Percentiles rank a stretch among this genome's conserved stretches.
Evolutionary conservation across 2,888 invertebrate species (phyloP).

Genomic region (Tipula unca): DNA sequence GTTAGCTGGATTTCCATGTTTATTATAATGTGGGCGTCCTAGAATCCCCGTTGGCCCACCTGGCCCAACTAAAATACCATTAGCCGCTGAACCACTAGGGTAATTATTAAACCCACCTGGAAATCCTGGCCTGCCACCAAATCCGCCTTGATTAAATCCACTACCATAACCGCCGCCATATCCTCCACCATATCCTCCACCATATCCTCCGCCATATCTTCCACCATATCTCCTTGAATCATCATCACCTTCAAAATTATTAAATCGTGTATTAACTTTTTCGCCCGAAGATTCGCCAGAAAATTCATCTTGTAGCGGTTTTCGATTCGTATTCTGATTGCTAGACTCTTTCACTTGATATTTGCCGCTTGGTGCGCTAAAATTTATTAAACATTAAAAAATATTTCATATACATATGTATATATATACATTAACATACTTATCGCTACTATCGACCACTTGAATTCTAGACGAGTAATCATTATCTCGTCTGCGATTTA

Average conservation of each 20-base stretch:
- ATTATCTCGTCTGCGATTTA: neutral
- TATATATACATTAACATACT: neutral
- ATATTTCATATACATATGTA: neutral
- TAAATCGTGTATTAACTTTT: constrained; percentile 28
- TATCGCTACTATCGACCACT: neutral
- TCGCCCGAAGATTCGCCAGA: constrained; percentile 24
- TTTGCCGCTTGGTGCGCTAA: neutral
- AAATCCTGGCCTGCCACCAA: neutral
- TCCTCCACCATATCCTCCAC: constrained; percentile 21
- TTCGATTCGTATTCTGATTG: neutral
- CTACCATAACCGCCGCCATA: constrained; percentile 23
- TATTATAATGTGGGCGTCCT: constrained; percentile 31
- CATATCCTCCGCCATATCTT: constrained; percentile 28
- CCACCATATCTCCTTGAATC: constrained; percentile 25
- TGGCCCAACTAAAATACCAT: constrained; percentile 37
- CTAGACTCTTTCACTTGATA: neutral
- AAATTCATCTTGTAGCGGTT: constrained; percentile 14
- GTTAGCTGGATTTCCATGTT: constrained; percentile 29
- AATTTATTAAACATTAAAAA: neutral
- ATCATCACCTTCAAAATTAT: constrained; percentile 18
- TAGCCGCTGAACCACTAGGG: constrained; percentile 23
- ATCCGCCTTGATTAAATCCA: constrained; percentile 19
- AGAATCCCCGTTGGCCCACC: constrained; percentile 46
- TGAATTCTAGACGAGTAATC: neutral
- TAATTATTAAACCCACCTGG: neutral